These are phyloP conservation scores for Xiphophorus birchmanni DNA, from an alignment of 2,797 vertebrate species.

Conservation along the genomic window DNA sequence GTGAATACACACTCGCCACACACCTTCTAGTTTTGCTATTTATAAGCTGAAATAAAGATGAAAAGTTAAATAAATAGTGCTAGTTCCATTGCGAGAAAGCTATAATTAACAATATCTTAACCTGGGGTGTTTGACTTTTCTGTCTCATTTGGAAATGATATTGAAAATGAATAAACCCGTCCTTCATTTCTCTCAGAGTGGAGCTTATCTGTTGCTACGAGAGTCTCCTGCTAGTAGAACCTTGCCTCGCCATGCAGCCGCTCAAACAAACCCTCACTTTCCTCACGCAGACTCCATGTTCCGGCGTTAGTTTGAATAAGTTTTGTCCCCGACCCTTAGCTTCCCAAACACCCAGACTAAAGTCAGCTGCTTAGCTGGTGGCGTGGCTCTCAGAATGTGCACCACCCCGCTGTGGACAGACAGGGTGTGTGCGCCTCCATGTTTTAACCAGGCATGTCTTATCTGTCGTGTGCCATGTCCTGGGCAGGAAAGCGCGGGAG, in stretches of 20 bases:
- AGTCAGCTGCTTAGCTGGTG: slow-evolving; percentile 38
- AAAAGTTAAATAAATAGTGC: too few species aligned
- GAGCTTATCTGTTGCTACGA: neutral
- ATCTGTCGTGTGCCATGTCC: slow-evolving; percentile 97
- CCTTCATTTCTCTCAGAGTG: neutral
- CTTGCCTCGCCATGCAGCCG: slow-evolving; percentile 17
- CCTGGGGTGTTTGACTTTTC: neutral
- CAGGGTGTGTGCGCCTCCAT: slow-evolving; percentile 59
- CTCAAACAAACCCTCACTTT: neutral
- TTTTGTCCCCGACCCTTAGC: neutral
- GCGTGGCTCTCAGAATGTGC: slow-evolving; percentile 41
- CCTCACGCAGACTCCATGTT: neutral
- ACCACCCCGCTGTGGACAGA: slow-evolving; percentile 40
- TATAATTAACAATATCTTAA: neutral
- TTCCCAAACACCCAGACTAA: neutral
- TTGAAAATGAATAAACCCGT: neutral
- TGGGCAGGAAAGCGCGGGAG: slow-evolving; percentile 99
- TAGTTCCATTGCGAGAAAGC: neutral
- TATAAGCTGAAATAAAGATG: neutral
- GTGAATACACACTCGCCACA: neutral
- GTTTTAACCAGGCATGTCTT: slow-evolving; percentile 81
- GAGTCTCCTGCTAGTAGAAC: slow-evolving; percentile 44
- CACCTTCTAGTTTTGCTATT: neutral
- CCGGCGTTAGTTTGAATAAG: neutral
- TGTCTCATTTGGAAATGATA: neutral